These are phyloP conservation scores for Agelaius tricolor DNA, from an alignment of 2,113 vertebrate genomes.

Conservation along the genomic window DNA sequence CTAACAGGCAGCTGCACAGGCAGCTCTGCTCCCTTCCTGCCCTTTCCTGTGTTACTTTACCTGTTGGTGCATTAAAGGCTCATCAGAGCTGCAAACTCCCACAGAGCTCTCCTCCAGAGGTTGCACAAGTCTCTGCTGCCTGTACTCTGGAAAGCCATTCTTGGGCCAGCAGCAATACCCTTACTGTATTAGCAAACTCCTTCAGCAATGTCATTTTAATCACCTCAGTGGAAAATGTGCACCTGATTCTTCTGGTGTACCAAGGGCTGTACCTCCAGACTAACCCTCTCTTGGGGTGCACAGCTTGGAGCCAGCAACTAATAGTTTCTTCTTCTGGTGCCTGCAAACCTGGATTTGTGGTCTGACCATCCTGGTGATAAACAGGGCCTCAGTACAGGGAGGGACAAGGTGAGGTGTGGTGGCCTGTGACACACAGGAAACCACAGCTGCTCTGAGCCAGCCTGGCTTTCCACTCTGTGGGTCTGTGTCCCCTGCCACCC, in stretches of 20 bases:
- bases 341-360: not conserved
- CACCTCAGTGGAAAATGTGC: not conserved
- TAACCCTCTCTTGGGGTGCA: not conserved
- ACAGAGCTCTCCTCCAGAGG: not conserved
- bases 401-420: not conserved
- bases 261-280: not conserved
- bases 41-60: not conserved
- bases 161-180: not conserved
- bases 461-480: not conserved
- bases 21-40: not conserved
- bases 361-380: fast-evolving
- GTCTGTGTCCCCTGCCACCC: not conserved
- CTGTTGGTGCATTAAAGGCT: slow-evolving; percentile 26
- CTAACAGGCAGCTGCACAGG: not conserved
- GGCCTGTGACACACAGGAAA: not conserved
- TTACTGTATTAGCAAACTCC: not conserved
- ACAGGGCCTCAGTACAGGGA: not conserved
- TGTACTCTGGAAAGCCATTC: slow-evolving; percentile 9
- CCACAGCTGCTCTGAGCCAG: not conserved
- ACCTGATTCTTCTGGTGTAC: not conserved
- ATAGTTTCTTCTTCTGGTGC: not conserved
- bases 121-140: not conserved
- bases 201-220: slow-evolving; percentile 27
- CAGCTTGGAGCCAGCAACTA: not conserved
- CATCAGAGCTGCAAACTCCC: not conserved